A percentile compares a stretch with the other conserved stretches of the same genome.
Evolutionary conservation across 2,888 invertebrate species (phyloP).

Genomic region (Drosophila emarginata): DNA sequence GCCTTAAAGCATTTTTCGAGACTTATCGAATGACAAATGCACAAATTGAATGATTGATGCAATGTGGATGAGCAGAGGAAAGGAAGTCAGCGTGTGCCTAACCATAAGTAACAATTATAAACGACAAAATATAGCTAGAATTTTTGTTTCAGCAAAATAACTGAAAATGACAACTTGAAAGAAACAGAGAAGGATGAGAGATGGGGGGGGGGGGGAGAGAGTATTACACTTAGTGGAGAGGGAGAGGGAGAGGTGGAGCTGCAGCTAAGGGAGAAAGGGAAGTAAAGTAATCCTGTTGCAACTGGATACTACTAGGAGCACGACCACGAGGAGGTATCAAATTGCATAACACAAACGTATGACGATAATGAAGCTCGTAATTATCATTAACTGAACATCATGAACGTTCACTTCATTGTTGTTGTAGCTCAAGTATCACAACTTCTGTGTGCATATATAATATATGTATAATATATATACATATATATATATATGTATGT

Average conservation of each 20-base stretch:
- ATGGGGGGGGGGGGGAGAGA: constrained; percentile 8
- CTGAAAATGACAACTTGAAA: not conserved
- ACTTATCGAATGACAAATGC: constrained; percentile 46
- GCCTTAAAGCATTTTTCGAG: constrained; percentile 45
- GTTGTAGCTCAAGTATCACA: constrained; percentile 57
- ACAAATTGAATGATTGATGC: constrained; percentile 64
- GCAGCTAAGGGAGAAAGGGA: constrained; percentile 22
- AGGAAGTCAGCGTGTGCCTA: constrained; percentile 46
- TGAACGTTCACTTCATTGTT: constrained; percentile 44
- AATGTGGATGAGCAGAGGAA: constrained; percentile 29
- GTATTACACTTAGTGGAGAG: too few relatives aligned
- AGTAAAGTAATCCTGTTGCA: constrained; percentile 45
- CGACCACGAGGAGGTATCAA: constrained; percentile 64
- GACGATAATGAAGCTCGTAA: constrained; percentile 52
- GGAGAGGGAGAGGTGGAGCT: not conserved
- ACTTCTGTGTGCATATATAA: not conserved
- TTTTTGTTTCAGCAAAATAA: constrained; percentile 12
- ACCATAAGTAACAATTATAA: constrained; percentile 54
- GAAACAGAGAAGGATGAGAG: not conserved
- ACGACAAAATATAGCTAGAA: constrained; percentile 22
- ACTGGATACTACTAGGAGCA: constrained; percentile 64
- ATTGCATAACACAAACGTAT: constrained; percentile 62
- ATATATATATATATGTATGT: constrained; percentile 22
- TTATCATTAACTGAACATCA: constrained; percentile 59
- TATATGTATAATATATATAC: not conserved